A percentile compares a stretch with the other conserved stretches of the same genome.
Conservation (phyloP, 2,113 vertebrate genomes). For the Hiodon tergisus region DNA sequence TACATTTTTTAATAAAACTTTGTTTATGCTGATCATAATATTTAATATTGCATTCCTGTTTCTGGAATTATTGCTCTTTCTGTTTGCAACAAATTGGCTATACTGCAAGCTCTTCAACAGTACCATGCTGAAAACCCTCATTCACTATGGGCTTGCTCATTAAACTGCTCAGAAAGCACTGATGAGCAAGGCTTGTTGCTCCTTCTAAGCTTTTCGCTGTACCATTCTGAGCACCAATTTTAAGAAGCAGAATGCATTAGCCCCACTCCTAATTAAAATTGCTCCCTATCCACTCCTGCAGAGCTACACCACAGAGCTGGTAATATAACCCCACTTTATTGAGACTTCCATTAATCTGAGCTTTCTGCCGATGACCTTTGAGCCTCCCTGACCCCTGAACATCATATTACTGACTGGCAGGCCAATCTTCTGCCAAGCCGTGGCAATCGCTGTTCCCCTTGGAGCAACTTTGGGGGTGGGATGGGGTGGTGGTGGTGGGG, state of each 20-base stretch:
- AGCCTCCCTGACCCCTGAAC: conserved; percentile 60
- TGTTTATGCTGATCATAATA: no score
- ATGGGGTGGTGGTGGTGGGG: conserved; percentile 36
- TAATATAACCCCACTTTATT: conserved; percentile 70
- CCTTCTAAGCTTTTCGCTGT: not conserved
- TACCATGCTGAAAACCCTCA: no score
- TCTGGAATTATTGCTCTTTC: no score
- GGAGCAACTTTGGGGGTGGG: conserved; percentile 37
- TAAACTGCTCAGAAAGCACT: no score
- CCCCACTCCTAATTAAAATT: conserved; percentile 35
- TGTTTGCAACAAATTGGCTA: no score
- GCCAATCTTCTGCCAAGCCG: not conserved
- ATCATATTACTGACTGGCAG: conserved; percentile 56
- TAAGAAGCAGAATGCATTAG: conserved; percentile 12
- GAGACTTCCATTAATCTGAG: conserved; percentile 69
- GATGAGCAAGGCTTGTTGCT: no score
- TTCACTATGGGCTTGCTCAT: no score
- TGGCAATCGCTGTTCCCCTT: conserved; percentile 19
- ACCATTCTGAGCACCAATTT: conserved; percentile 11
- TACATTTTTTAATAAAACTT: no score
- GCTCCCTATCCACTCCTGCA: conserved; percentile 43
- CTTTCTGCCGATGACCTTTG: conserved; percentile 61
- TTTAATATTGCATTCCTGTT: no score
- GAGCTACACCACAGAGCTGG: conserved; percentile 43
- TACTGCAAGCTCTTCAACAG: no score